Percentiles rank a stretch among this genome's conserved stretches.
phyloP scores from a whole-genome alignment of 2,888 invertebrate genomes.

The Periphyllus acericola region DNA sequence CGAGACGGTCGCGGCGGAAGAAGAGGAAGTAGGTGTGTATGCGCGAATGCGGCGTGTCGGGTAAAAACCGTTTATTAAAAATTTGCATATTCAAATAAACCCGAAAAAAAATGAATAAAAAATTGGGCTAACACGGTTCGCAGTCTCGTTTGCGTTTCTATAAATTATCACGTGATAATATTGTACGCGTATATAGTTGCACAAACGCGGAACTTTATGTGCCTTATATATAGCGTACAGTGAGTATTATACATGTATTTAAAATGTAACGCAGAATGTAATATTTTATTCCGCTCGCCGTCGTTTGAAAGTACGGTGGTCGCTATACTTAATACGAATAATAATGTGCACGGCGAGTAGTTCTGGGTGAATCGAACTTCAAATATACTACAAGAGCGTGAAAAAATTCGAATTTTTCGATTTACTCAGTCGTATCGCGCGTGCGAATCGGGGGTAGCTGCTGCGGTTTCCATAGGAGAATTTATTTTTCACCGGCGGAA shows the following conservation, averaged over 20 bases:
- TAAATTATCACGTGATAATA: constrained; percentile 6
- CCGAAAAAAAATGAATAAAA: background rate
- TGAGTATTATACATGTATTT: background rate
- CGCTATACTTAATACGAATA: background rate
- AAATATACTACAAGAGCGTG: too few species aligned
- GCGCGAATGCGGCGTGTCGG: background rate
- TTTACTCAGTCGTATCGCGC: too few species aligned
- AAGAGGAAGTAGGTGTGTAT: background rate
- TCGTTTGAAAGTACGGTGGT: background rate
- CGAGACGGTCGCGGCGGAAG: background rate
- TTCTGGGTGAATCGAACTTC: too few species aligned
- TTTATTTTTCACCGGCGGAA: too few species aligned
- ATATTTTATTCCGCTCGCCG: background rate
- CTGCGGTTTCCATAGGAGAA: too few species aligned
- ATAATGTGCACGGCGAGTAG: too few species aligned
- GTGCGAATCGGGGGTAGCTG: too few species aligned
- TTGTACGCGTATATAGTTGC: background rate
- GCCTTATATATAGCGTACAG: background rate
- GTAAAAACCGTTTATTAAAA: constrained; percentile 35
- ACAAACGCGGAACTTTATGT: background rate
- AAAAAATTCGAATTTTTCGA: too few species aligned
- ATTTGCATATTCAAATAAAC: constrained; percentile 42
- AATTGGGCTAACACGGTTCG: background rate
- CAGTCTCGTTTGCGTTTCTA: constrained; percentile 1
- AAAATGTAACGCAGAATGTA: background rate